Percentiles rank a stretch among this genome's conserved stretches.
Conservation (phyloP, 2,888 invertebrate species). For the Polyploca ridens region DNA sequence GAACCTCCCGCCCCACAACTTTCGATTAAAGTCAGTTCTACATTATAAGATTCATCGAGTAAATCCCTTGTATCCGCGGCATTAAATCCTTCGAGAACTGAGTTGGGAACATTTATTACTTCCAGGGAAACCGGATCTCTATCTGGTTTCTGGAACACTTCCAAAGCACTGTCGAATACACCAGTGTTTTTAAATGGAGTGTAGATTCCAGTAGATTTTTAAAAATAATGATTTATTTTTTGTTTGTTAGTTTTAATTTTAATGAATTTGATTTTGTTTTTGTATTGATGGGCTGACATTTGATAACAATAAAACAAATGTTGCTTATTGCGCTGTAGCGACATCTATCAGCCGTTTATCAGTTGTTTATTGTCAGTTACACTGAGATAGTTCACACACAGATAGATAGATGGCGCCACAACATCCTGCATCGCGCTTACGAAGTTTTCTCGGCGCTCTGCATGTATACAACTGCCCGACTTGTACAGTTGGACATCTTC, state of each 20-base stretch:
- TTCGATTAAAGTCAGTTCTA: not conserved
- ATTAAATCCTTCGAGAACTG: not conserved
- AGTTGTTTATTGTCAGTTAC: no score
- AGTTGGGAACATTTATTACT: constrained; percentile 24
- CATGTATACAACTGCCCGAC: no score
- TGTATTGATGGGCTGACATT: no score
- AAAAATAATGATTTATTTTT: not conserved
- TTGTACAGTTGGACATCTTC: no score
- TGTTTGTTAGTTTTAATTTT: not conserved
- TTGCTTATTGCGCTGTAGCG: no score
- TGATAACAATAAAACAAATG: no score
- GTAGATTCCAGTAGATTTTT: not conserved
- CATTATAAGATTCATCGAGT: not conserved
- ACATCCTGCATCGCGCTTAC: no score
- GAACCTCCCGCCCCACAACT: not conserved
- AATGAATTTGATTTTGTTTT: not conserved
- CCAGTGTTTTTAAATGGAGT: not conserved
- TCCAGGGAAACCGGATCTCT: constrained; percentile 17
- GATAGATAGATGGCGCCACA: no score
- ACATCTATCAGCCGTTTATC: no score
- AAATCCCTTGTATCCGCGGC: not conserved
- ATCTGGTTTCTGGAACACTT: constrained; percentile 35
- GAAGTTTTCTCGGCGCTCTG: no score
- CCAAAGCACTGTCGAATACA: constrained; percentile 35
- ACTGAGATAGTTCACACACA: no score